Conservation (phyloP, 1,140 invertebrate species). For the Diachasmimorpha longicaudata region DNA sequence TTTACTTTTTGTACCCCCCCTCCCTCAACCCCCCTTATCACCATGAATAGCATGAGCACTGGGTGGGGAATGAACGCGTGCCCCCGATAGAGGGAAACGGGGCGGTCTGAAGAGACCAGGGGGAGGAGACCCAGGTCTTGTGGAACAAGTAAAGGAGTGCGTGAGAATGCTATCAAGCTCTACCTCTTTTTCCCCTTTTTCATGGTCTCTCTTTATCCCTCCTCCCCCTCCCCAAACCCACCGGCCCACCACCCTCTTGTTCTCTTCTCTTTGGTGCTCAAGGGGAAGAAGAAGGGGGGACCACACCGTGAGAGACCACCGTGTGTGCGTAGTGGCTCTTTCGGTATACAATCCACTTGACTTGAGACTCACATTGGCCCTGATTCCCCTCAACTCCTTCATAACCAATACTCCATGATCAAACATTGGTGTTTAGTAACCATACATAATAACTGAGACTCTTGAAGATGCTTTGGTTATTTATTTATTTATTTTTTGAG, state of each 20-base stretch:
- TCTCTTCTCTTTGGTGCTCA: not conserved
- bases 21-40: no score
- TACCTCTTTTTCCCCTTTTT: not conserved
- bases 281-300: slow-evolving; percentile 30
- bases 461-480: not conserved
- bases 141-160: slow-evolving; percentile 33
- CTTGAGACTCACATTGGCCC: slow-evolving; percentile 11
- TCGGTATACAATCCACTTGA: slow-evolving; percentile 15
- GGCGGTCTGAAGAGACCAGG: not conserved
- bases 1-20: not conserved
- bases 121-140: slow-evolving; percentile 4
- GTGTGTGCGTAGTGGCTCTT: slow-evolving; percentile 39
- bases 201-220: no score
- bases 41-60: not conserved
- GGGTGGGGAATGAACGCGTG: slow-evolving; percentile 12
- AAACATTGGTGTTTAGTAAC: not conserved
- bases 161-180: slow-evolving; percentile 46
- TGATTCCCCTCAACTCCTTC: slow-evolving; percentile 9
- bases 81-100: not conserved
- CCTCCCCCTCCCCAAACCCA: no score
- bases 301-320: slow-evolving; percentile 54
- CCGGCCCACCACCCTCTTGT: no score
- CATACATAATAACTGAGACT: not conserved
- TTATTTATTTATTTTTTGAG: no score
- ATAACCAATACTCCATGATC: not conserved